A percentile compares a stretch with the other conserved stretches of the same genome.
Evolutionary conservation across 1,140 invertebrate species (phyloP).

Genomic region (Thaumatotibia leucotreta): DNA sequence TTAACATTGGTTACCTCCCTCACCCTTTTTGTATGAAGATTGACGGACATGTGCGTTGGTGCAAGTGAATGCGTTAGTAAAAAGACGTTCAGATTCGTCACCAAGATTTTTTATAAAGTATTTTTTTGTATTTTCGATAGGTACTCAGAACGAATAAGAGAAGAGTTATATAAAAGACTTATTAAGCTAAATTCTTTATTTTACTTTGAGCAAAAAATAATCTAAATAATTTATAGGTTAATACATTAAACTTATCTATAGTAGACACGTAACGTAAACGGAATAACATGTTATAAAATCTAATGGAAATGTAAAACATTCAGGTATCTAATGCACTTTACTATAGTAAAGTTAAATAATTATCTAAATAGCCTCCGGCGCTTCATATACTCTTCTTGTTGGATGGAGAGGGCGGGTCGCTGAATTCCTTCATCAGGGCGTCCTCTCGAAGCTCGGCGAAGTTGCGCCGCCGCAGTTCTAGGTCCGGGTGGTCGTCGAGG

Average conservation of each 20-base stretch:
- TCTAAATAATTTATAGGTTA: conserved; percentile 54
- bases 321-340: conserved; percentile 57
- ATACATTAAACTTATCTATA: conserved; percentile 60
- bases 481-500: conserved; percentile 48
- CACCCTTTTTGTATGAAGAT: too few relatives aligned
- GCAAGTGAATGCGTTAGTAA: too few relatives aligned
- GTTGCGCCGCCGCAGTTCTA: conserved; percentile 42
- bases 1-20: too few relatives aligned
- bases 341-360: conserved; percentile 37
- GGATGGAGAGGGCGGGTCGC: conserved; percentile 49
- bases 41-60: too few relatives aligned
- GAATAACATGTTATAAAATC: conserved; percentile 75
- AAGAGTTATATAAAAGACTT: too few relatives aligned
- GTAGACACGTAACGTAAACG: conserved; percentile 48
- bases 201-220: conserved; percentile 66
- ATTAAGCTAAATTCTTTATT: conserved; percentile 4
- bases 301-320: conserved; percentile 70
- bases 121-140: too few relatives aligned
- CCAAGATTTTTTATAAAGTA: too few relatives aligned
- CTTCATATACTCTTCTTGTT: conserved; percentile 61
- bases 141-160: neutral
- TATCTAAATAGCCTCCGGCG: conserved; percentile 42
- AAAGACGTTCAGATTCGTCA: too few relatives aligned
- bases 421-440: conserved; percentile 45
- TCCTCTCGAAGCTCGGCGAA: conserved; percentile 40